These are phyloP conservation scores for Ophioninae sp. DNA, from an alignment of 2,888 invertebrate species.

Conservation along the genomic window DNA sequence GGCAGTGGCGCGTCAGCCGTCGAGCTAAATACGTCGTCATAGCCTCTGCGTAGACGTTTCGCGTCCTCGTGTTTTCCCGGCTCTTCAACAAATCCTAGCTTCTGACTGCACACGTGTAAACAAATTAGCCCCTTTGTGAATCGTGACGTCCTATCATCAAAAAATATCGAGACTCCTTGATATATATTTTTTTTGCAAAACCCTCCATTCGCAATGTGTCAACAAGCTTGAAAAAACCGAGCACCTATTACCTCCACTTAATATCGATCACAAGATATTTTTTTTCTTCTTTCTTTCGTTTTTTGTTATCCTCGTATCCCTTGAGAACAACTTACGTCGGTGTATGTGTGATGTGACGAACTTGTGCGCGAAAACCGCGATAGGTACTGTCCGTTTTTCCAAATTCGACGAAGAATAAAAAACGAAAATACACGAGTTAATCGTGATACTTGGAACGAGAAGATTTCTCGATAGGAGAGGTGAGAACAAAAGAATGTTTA, in stretches of 20 bases:
- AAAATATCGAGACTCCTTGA: neutral
- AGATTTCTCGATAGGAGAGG: conserved; percentile 47
- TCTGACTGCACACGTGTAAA: neutral
- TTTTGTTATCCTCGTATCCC: neutral
- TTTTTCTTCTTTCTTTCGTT: neutral
- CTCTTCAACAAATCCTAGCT: conserved; percentile 3
- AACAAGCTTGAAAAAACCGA: neutral
- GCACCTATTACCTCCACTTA: too few species aligned
- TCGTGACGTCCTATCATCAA: conserved; percentile 29
- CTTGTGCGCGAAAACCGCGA: conserved; percentile 41
- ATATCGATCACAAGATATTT: neutral
- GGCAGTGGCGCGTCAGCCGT: conserved; percentile 72
- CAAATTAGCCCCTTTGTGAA: conserved; percentile 20
- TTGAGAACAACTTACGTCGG: conserved; percentile 7
- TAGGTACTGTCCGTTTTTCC: conserved; percentile 26
- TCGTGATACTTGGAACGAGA: conserved; percentile 11
- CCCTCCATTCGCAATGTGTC: neutral
- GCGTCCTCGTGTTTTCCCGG: conserved; percentile 11
- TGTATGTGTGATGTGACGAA: conserved; percentile 54
- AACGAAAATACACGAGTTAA: conserved; percentile 1
- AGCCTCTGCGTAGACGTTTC: neutral
- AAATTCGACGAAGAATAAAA: neutral
- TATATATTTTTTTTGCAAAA: neutral
- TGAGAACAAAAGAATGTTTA: neutral
- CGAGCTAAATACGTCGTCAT: conserved; percentile 65